phyloP scores from a whole-genome alignment of 2,797 vertebrate species.

The Epinephelus malabaricus region DNA sequence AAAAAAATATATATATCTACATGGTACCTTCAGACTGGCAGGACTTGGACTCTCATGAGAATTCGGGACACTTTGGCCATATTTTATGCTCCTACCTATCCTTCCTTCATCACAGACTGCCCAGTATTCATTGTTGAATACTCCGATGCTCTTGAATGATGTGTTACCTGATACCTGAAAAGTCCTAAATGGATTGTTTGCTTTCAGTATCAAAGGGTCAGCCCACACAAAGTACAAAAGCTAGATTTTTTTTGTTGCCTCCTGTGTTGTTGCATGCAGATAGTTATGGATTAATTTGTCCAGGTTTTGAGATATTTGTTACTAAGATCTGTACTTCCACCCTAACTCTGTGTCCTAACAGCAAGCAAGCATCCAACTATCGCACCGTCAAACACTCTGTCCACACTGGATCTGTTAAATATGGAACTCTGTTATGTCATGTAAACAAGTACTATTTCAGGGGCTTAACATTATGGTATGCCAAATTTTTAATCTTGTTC shows the following conservation, averaged over 20 bases:
- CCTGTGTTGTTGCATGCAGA: neutral
- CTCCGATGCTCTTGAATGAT: neutral
- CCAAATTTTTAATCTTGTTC: no score
- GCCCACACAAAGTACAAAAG: neutral
- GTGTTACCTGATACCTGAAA: neutral
- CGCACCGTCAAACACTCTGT: no score
- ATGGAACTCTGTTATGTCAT: no score
- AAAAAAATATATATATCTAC: no score
- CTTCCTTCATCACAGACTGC: neutral
- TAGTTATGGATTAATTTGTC: neutral
- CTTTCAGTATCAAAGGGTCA: neutral
- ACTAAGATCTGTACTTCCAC: neutral
- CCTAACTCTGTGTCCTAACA: no score
- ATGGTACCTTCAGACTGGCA: neutral
- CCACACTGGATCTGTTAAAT: no score
- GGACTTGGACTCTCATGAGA: neutral
- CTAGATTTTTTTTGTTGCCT: neutral
- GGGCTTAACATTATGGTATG: no score
- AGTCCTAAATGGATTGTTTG: neutral
- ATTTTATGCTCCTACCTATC: neutral
- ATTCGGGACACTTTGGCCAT: neutral
- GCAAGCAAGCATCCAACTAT: no score
- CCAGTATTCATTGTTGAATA: neutral
- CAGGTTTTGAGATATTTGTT: slow-evolving; percentile 1
- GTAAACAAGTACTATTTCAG: no score